Conservation (phyloP, 1,140 invertebrate genomes). For the Glossosoma conforme region DNA sequence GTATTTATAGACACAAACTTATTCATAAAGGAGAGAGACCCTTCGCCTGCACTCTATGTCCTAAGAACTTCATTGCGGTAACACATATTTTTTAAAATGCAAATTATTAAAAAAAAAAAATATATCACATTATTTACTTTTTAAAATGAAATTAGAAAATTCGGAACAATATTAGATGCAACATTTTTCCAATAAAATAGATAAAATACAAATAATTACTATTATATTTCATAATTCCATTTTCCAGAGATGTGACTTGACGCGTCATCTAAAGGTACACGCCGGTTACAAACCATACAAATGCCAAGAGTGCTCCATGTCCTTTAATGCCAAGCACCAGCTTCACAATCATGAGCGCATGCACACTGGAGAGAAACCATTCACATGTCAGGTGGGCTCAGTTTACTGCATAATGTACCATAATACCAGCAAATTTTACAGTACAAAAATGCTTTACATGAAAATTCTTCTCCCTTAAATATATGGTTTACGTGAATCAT, state of each 20-base stretch:
- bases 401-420: too few relatives aligned
- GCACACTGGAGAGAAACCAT: conserved; percentile 56
- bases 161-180: too few relatives aligned
- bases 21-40: conserved; percentile 77
- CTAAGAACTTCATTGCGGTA: conserved; percentile 56
- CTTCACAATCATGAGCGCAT: conserved; percentile 54
- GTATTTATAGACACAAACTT: conserved; percentile 56
- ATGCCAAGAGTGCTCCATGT: conserved; percentile 50
- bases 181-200: too few relatives aligned
- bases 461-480: too few relatives aligned
- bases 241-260: conserved; percentile 46
- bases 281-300: conserved; percentile 51
- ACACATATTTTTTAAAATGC: conserved; percentile 31
- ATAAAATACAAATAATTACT: too few relatives aligned
- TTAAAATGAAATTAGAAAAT: too few relatives aligned
- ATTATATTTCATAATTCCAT: too few relatives aligned
- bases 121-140: too few relatives aligned
- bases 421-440: too few relatives aligned
- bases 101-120: too few relatives aligned
- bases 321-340: conserved; percentile 53
- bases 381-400: conserved; percentile 51
- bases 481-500: too few relatives aligned
- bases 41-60: conserved; percentile 63
- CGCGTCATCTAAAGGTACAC: conserved; percentile 46
- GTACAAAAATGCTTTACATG: too few relatives aligned